A percentile compares a stretch with the other conserved stretches of the same genome.
Conservation (phyloP, 2,888 invertebrate species). For the Euclidia mi region DNA sequence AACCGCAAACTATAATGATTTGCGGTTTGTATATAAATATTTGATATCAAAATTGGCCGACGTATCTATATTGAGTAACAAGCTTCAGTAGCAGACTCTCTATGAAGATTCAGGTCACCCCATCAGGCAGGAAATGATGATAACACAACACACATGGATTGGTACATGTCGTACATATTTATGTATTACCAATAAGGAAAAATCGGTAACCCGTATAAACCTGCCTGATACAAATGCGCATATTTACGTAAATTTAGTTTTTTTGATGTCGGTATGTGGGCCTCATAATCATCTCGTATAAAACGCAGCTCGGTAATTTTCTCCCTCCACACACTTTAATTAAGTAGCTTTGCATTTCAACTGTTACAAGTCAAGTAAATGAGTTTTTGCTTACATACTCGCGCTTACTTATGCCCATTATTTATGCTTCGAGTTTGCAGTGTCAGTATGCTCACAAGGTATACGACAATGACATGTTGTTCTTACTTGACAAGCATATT, state of each 20-base stretch:
- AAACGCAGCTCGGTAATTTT: background rate
- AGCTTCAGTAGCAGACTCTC: background rate
- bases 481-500: too few relatives aligned
- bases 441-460: too few relatives aligned
- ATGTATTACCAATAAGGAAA: conserved; percentile 10
- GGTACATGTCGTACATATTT: conserved; percentile 12
- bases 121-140: conserved; percentile 5
- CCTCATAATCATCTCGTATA: conserved; percentile 4
- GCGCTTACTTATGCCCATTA: too few relatives aligned
- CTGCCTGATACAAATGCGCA: conserved; percentile 4
- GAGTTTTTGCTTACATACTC: too few relatives aligned
- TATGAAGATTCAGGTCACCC: conserved; percentile 7
- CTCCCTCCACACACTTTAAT: background rate
- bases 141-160: conserved; percentile 7
- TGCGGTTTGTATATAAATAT: background rate
- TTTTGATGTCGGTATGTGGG: background rate
- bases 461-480: too few relatives aligned
- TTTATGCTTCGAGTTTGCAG: too few relatives aligned
- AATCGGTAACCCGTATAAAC: conserved; percentile 9
- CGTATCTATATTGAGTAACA: too few relatives aligned
- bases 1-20: background rate
- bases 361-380: too few relatives aligned
- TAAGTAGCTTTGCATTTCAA: too few relatives aligned
- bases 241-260: conserved; percentile 2
- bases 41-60: background rate